Evolutionary conservation across 2,113 vertebrate species (phyloP).

Genomic region (Columbina picui): DNA sequence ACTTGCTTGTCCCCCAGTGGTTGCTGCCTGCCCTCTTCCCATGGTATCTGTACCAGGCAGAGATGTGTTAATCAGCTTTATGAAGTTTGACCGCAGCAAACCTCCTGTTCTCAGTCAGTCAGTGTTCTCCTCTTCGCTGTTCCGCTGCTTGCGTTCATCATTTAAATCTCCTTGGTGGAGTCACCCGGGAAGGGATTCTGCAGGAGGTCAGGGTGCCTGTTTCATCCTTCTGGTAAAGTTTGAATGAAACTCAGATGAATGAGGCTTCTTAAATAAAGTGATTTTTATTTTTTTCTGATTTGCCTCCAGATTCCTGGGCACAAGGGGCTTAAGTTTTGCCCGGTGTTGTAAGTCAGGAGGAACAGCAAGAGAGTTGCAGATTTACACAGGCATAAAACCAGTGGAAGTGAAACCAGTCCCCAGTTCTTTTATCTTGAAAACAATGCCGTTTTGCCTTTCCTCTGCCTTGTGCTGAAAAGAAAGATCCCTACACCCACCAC

Average conservation of each 20-base stretch:
- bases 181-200: background rate
- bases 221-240: constrained; percentile 17
- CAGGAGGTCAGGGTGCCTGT: background rate
- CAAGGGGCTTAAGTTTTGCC: constrained; percentile 43
- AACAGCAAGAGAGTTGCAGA: background rate
- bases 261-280: background rate
- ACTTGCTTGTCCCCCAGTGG: background rate
- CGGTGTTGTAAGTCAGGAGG: background rate
- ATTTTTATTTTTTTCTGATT: background rate
- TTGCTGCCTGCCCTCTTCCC: constrained; percentile 20
- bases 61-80: constrained; percentile 48
- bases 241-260: constrained; percentile 18
- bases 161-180: background rate
- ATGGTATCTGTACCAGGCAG: background rate
- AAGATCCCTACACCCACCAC: constrained; percentile 39
- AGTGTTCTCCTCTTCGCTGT: background rate
- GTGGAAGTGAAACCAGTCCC: constrained; percentile 40
- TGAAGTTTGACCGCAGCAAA: constrained; percentile 1
- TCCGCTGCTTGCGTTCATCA: constrained; percentile 35
- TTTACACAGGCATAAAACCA: constrained; percentile 35
- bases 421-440: constrained; percentile 22
- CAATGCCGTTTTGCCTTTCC: constrained; percentile 45
- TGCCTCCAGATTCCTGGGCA: constrained; percentile 27
- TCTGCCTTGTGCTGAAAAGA: constrained; percentile 31
- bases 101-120: background rate